A percentile compares a stretch with the other conserved stretches of the same genome.
These are phyloP conservation scores for Ctenopoma kingsleyae DNA, from an alignment of 2,797 vertebrate species.

Conservation along the genomic window DNA sequence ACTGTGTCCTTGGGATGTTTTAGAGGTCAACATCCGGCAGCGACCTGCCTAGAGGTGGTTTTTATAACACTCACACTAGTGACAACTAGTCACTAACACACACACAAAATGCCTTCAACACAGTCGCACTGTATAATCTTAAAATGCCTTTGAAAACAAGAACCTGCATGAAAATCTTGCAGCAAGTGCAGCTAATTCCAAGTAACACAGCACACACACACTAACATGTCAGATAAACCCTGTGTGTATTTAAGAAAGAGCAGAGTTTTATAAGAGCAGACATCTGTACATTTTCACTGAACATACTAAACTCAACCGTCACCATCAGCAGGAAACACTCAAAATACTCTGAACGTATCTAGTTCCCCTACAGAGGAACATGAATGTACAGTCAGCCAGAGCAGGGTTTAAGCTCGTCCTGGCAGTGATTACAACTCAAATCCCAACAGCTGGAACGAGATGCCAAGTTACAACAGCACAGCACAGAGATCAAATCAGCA, in stretches of 20 bases:
- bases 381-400: not conserved
- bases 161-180: not conserved
- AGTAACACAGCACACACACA: too few species aligned
- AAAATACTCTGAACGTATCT: not conserved
- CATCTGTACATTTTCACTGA: not conserved
- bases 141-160: not conserved
- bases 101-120: conserved; percentile 1
- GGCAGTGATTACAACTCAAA: conserved; percentile 11
- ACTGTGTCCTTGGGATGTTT: not conserved
- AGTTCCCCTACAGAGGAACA: not conserved
- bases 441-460: conserved; percentile 13
- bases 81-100: not conserved
- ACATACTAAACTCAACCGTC: conserved; percentile 11
- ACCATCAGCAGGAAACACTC: not conserved
- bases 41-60: not conserved
- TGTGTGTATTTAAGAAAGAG: not conserved
- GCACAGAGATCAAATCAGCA: not conserved
- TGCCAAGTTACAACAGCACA: not conserved
- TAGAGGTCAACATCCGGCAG: not conserved
- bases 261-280: not conserved
- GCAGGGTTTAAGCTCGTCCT: conserved; percentile 12
- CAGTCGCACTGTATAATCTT: too few species aligned
- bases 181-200: too few species aligned
- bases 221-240: not conserved
- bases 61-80: not conserved